phyloP scores from a whole-genome alignment of 2,113 vertebrate genomes.

The Sula dactylatra region DNA sequence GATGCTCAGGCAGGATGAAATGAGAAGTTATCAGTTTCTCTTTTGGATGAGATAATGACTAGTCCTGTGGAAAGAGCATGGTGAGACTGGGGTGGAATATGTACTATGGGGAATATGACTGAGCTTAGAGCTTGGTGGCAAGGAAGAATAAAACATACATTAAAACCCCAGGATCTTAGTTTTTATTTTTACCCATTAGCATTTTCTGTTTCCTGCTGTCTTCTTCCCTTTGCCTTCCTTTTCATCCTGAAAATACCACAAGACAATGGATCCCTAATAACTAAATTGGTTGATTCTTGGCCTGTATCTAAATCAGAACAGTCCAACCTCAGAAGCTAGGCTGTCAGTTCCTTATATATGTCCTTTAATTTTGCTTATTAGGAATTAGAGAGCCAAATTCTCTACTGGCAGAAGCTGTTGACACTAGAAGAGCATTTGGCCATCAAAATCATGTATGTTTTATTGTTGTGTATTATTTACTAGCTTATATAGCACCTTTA shows the following conservation, averaged over 20 bases:
- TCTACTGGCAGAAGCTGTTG: background rate
- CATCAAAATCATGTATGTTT: background rate
- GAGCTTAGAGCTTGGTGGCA: background rate
- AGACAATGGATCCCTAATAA: background rate
- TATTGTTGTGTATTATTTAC: background rate
- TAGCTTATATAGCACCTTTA: background rate
- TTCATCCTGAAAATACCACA: background rate
- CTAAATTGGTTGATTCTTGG: background rate
- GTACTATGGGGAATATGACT: accelerated
- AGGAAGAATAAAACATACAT: background rate
- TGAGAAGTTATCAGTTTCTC: background rate
- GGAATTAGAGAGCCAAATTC: background rate
- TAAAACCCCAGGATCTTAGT: background rate
- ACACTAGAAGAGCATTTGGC: background rate
- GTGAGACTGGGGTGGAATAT: background rate
- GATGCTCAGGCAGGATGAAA: background rate
- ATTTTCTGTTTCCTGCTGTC: background rate
- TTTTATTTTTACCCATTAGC: background rate
- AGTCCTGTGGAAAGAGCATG: background rate
- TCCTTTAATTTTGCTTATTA: background rate
- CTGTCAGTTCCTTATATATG: background rate
- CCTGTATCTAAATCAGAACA: background rate
- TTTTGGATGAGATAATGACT: background rate
- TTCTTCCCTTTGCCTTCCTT: background rate
- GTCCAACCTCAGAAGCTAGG: background rate